Conservation (phyloP, 2,797 vertebrate genomes). For the Rhinichthys osculus region DNA sequence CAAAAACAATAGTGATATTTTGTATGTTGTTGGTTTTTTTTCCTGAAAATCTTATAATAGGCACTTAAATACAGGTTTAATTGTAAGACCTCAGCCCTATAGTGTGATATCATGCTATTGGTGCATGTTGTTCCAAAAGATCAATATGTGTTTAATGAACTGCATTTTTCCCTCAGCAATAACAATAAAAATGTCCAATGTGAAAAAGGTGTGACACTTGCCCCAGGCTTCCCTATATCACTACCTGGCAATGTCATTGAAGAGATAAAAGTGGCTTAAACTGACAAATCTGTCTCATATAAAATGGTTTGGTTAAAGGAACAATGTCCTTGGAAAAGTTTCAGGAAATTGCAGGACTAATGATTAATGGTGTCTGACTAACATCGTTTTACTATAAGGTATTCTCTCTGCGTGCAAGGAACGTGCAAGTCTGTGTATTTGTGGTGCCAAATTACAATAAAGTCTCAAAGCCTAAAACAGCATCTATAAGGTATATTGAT, state of each 20-base stretch:
- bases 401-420: background rate
- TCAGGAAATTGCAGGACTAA: background rate
- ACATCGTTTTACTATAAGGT: slow-evolving; percentile 19
- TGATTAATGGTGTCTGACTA: slow-evolving; percentile 16
- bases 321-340: slow-evolving; percentile 20
- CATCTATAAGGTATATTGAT: background rate
- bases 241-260: background rate
- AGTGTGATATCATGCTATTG: background rate
- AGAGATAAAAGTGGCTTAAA: background rate
- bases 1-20: background rate
- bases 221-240: background rate
- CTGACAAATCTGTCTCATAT: background rate
- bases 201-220: background rate
- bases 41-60: background rate
- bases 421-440: background rate
- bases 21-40: background rate
- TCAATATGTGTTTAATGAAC: background rate
- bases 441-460: background rate
- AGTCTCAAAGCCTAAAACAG: background rate
- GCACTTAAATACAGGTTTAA: background rate
- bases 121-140: background rate
- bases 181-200: background rate
- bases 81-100: background rate
- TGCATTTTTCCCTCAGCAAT: background rate
- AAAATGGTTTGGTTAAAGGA: background rate